Percentiles rank a stretch among this genome's conserved stretches.
Evolutionary conservation across 2,113 vertebrate species (phyloP).

Genomic region (Aramus guarauna): DNA sequence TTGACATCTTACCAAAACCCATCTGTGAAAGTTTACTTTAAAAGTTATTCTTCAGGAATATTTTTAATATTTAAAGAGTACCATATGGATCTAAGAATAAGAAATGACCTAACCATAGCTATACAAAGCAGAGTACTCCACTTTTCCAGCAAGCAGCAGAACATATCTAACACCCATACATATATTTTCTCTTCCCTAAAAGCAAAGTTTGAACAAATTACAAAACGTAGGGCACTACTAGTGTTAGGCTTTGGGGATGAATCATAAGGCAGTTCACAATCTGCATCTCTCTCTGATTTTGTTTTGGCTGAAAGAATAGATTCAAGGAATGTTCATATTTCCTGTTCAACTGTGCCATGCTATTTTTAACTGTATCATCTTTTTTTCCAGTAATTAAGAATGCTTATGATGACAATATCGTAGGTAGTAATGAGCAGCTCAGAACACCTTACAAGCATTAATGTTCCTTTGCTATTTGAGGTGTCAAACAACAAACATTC

Average conservation of each 20-base stretch:
- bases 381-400: neutral
- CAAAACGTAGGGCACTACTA: neutral
- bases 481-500: neutral
- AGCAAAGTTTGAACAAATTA: neutral
- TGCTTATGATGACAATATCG: neutral
- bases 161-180: neutral
- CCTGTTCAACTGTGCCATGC: neutral
- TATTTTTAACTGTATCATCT: neutral
- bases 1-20: constrained; percentile 63
- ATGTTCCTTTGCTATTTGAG: neutral
- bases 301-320: neutral
- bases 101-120: neutral
- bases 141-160: neutral
- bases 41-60: constrained; percentile 55
- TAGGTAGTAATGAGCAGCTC: neutral
- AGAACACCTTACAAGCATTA: neutral
- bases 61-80: constrained; percentile 49
- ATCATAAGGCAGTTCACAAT: neutral
- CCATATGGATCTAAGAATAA: constrained; percentile 12
- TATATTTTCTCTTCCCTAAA: neutral
- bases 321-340: neutral
- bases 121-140: neutral
- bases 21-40: constrained; percentile 62
- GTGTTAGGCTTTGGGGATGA: neutral
- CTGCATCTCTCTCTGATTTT: neutral